phyloP scores from a whole-genome alignment of 2,113 vertebrate genomes.

The Polypterus bichir region DNA sequence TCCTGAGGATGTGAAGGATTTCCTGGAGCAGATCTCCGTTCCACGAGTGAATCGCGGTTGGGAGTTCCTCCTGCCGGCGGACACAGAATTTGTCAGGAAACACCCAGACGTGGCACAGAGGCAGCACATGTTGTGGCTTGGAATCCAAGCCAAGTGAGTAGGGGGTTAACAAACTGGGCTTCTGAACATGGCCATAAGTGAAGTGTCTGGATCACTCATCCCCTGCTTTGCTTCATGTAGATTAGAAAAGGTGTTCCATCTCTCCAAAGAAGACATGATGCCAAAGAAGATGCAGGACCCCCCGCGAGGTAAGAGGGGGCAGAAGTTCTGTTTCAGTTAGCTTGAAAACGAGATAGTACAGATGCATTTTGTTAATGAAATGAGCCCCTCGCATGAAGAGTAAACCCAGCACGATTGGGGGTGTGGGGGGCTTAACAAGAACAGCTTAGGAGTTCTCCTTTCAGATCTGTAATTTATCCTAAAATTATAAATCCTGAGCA shows the following conservation, averaged over 20 bases:
- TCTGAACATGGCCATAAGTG: no score
- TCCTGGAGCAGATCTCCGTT: constrained; percentile 83
- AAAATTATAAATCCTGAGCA: no score
- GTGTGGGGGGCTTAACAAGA: no score
- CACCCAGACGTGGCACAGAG: constrained; percentile 88
- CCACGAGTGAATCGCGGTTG: constrained; percentile 84
- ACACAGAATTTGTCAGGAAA: constrained; percentile 82
- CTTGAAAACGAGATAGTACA: no score
- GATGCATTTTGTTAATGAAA: no score
- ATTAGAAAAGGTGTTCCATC: constrained; percentile 86
- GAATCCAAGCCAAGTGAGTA: constrained; percentile 90
- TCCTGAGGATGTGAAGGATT: constrained; percentile 92
- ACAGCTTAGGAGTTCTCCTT: no score
- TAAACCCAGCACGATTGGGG: no score
- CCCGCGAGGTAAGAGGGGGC: constrained; percentile 53
- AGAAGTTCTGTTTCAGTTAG: no score
- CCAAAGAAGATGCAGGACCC: constrained; percentile 60
- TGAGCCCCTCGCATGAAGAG: no score
- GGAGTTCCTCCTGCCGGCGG: constrained; percentile 83
- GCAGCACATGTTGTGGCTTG: constrained; percentile 92
- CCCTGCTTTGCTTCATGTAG: constrained; percentile 40
- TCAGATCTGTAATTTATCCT: no score
- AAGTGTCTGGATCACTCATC: not conserved
- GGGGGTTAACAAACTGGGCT: constrained; percentile 1
- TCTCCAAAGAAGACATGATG: constrained; percentile 75